Conservation (phyloP, 2,113 vertebrate species). For the Actinemys pallida region DNA sequence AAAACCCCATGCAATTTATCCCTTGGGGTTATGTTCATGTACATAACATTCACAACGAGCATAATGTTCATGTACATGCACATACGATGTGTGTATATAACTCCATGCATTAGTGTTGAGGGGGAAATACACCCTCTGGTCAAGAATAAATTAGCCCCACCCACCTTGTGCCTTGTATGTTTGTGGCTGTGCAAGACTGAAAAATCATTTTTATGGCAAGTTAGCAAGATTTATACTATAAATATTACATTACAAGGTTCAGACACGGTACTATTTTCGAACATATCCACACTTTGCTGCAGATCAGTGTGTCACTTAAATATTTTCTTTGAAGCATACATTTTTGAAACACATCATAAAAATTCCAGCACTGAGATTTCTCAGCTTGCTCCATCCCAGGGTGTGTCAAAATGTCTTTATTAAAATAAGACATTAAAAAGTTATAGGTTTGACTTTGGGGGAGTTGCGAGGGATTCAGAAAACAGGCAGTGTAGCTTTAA, state of each 20-base stretch:
- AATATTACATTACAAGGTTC: conserved; percentile 60
- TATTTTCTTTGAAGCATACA: conserved; percentile 46
- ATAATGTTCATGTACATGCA: background rate
- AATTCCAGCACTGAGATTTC: conserved; percentile 17
- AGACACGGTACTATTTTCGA: conserved; percentile 13
- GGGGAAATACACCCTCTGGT: conserved; percentile 7
- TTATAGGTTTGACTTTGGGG: conserved; percentile 21
- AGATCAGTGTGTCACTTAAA: conserved; percentile 51
- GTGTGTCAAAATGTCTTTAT: conserved; percentile 32
- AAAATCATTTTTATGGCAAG: conserved; percentile 59
- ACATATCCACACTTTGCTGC: conserved; percentile 32
- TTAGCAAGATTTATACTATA: conserved; percentile 59
- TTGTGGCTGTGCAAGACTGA: conserved; percentile 51
- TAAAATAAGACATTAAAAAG: conserved; percentile 46
- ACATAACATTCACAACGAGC: background rate
- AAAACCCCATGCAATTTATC: background rate
- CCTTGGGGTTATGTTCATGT: conserved; percentile 1
- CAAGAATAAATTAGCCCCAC: conserved; percentile 11
- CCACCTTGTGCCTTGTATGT: conserved; percentile 47
- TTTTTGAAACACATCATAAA: conserved; percentile 56
- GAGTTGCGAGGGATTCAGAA: background rate
- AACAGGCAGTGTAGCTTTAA: conserved; percentile 46
- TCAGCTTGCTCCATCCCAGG: background rate
- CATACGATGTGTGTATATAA: background rate
- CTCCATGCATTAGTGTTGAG: background rate